Evolutionary conservation across 2,113 vertebrate genomes (phyloP), one percentile per base, ranked within the genome.

Genomic region (Tinamus guttatus): DNA sequence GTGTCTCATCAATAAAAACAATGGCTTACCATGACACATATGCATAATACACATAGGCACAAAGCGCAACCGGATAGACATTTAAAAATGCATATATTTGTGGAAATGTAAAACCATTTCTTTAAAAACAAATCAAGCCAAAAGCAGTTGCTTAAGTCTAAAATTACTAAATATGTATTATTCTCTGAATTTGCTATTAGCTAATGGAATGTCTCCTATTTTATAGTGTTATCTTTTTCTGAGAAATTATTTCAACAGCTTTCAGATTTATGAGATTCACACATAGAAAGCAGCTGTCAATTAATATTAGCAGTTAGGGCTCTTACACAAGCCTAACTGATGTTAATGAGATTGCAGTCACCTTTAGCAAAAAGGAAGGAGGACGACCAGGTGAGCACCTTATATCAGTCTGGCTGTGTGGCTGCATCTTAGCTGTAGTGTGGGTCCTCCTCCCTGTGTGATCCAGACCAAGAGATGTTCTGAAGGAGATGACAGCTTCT

Each of bases 81-180:
- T 18, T 69, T 11, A 54, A 73, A 81, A 64, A 45, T 16, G 5
- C 10, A 71, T 49, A 27, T 11, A 0, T 7, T 10, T 9, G 0
- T 2, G 67, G 52, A 56, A 64, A 81, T 47, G 8, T 12, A 2
- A 38, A 60, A 36, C 2, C 3, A 4, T 9, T 49, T 49, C 20
- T 49, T 49, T 30, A 58, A 25, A 25, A 34, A 15, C 54, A 70
- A 65, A 32, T 38, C 41, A 87, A 59, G 15, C 21, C 30, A 47
- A 86, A 90, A 56, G 2, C 3, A 9, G 13, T 81, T 78, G 43
- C 0, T 0, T 34, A 81, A 36, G 13, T 41, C 34, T 63, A 40
- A 63, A 70, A 56, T 63, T 71, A 71, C 9, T 3, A 60, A 78
- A 75, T 81, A 3, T 17, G 9, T 24, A 16, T 5, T 76, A 13